Conservation (phyloP, 2,797 vertebrate genomes). For the Chanos chanos region DNA sequence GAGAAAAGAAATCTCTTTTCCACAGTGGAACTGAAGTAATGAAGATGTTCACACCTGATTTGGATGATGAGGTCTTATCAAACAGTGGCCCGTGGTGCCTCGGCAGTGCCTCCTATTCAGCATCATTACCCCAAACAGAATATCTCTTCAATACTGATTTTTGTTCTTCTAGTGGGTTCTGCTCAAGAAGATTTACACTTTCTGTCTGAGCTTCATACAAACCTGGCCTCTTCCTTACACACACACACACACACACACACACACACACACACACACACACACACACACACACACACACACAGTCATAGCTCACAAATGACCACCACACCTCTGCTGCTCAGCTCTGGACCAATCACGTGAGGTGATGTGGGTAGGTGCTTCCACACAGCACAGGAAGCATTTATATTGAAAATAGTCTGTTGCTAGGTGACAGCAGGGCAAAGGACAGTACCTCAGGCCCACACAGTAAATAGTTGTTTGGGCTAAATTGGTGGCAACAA, state of each 20-base stretch:
- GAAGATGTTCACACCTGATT: not conserved
- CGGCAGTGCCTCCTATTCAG: not conserved
- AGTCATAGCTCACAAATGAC: not conserved
- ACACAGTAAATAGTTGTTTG: conserved; percentile 69
- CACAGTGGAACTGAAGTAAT: too few species aligned
- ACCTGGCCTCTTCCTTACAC: too few species aligned
- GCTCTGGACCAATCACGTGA: not conserved
- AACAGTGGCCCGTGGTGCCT: not conserved
- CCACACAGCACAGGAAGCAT: conserved; percentile 51
- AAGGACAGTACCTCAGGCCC: conserved; percentile 69
- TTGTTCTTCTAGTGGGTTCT: too few species aligned
- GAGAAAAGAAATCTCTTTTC: not conserved
- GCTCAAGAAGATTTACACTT: too few species aligned
- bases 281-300: not conserved
- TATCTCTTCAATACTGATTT: too few species aligned
- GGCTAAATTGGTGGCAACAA: conserved; percentile 35
- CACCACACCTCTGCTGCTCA: not conserved
- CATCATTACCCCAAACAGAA: not conserved
- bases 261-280: too few species aligned
- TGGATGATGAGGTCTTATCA: not conserved
- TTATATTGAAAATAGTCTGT: conserved; percentile 77
- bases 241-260: too few species aligned
- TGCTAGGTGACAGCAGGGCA: conserved; percentile 78
- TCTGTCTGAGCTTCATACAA: too few species aligned
- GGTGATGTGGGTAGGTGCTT: conserved; percentile 1